Conservation (phyloP, 2,113 vertebrate genomes). For the Numenius arquata region DNA sequence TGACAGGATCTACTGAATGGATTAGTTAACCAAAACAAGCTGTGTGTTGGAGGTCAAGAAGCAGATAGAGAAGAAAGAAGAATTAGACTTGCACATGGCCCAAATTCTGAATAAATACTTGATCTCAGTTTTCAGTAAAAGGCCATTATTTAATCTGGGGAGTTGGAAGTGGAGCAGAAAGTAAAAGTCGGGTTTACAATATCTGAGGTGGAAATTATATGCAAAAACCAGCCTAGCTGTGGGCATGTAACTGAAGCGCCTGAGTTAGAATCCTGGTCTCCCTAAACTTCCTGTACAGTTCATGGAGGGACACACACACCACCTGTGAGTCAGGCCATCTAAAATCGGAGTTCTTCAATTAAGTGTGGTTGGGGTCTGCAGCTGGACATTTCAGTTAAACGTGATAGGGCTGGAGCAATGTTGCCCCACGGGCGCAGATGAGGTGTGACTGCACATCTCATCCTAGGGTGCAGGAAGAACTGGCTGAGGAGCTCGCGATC, state of each 20-base stretch:
- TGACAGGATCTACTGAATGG: not conserved
- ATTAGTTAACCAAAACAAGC: not conserved
- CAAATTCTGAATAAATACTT: not conserved
- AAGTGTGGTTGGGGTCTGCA: not conserved
- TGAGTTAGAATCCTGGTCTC: not conserved
- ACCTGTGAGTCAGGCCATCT: not conserved
- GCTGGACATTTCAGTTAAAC: not conserved
- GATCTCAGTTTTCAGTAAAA: not conserved
- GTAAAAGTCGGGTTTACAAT: not conserved
- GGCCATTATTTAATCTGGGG: not conserved
- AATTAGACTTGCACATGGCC: not conserved
- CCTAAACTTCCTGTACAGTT: not conserved
- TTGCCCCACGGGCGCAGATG: fast-evolving
- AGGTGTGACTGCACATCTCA: not conserved
- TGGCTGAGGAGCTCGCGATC: not conserved
- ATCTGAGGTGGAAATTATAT: not conserved
- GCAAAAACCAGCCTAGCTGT: not conserved
- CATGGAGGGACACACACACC: not conserved
- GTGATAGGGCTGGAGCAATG: not conserved
- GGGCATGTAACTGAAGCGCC: not conserved
- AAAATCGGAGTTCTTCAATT: not conserved
- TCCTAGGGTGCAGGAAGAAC: not conserved
- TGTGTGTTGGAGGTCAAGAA: not conserved
- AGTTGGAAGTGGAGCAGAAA: not conserved
- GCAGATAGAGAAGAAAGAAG: not conserved